Conservation (phyloP, 2,888 invertebrate species). For the Drosophila borborema region DNA sequence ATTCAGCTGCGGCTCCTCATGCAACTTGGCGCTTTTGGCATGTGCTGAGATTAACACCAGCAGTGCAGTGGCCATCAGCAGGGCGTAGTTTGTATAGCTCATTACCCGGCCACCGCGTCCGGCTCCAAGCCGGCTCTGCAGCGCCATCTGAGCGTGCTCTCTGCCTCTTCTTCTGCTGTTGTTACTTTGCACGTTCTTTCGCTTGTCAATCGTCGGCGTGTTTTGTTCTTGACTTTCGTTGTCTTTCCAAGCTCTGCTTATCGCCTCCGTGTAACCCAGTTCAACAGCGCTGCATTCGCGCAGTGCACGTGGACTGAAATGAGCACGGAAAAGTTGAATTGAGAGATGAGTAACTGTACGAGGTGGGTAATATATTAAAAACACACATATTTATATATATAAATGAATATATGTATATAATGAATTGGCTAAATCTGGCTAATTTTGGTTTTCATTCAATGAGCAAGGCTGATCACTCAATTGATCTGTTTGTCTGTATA, state of each 20-base stretch:
- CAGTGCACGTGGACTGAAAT: slow-evolving; percentile 69
- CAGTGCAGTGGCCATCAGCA: slow-evolving; percentile 72
- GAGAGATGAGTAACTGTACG: neutral
- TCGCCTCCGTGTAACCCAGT: slow-evolving; percentile 33
- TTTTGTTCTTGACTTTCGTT: slow-evolving; percentile 17
- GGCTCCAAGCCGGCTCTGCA: slow-evolving; percentile 19
- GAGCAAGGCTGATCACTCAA: slow-evolving; percentile 18
- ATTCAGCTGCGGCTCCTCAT: slow-evolving; percentile 45
- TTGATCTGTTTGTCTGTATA: slow-evolving; percentile 16
- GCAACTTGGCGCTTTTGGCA: slow-evolving; percentile 79
- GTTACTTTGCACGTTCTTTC: slow-evolving; percentile 28
- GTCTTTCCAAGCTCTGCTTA: slow-evolving; percentile 32
- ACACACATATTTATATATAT: neutral
- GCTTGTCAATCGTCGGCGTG: slow-evolving; percentile 22
- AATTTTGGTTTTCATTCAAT: slow-evolving; percentile 37
- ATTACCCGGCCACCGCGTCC: slow-evolving; percentile 42
- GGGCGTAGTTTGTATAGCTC: slow-evolving; percentile 74
- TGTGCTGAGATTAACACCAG: slow-evolving; percentile 80
- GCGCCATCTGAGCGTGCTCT: slow-evolving; percentile 42
- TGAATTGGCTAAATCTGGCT: slow-evolving; percentile 31
- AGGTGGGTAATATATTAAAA: slow-evolving; percentile 2
- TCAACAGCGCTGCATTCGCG: slow-evolving; percentile 58
- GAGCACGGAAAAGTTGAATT: slow-evolving; percentile 9
- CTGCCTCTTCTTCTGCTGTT: neutral
- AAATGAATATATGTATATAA: slow-evolving; percentile 12